Percentiles rank a stretch among this genome's conserved stretches.
These are phyloP conservation scores for Heliconius hermathena DNA, from an alignment of 1,140 invertebrate genomes.

Conservation along the genomic window DNA sequence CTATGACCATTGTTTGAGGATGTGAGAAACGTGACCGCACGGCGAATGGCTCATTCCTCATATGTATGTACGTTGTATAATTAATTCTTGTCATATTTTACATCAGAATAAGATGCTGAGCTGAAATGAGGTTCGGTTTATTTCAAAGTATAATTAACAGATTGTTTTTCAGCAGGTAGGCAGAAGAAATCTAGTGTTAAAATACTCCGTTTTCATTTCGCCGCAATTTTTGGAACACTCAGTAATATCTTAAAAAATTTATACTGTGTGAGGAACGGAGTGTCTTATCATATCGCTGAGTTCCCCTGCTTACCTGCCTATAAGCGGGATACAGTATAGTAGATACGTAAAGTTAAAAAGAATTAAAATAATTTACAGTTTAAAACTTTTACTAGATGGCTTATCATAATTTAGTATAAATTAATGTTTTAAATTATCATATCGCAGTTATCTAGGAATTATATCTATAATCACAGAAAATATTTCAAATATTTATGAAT, in stretches of 20 bases:
- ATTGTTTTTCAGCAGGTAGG: too few species aligned
- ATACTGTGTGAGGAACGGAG: too few species aligned
- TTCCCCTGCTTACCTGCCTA: too few species aligned
- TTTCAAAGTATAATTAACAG: not conserved
- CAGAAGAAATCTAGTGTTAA: too few species aligned
- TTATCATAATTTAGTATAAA: not conserved
- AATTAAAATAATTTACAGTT: too few species aligned
- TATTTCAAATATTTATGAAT: constrained; percentile 25
- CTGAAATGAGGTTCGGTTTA: not conserved
- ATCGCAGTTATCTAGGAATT: constrained; percentile 16
- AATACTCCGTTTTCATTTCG: too few species aligned
- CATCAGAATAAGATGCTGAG: constrained; percentile 1
- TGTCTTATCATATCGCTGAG: too few species aligned
- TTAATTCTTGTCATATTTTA: constrained; percentile 10
- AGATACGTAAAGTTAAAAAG: too few species aligned
- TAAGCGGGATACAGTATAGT: too few species aligned
- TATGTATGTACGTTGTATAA: constrained; percentile 10
- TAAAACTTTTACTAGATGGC: not conserved
- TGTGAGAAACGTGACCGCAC: constrained; percentile 32
- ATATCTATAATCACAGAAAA: constrained; percentile 20
- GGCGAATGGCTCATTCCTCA: constrained; percentile 11
- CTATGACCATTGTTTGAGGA: constrained; percentile 31
- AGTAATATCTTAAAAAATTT: too few species aligned
- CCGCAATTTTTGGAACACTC: too few species aligned
- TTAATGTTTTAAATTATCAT: constrained; percentile 16